Conservation (phyloP, 2,113 vertebrate genomes). For the Mola mola region DNA sequence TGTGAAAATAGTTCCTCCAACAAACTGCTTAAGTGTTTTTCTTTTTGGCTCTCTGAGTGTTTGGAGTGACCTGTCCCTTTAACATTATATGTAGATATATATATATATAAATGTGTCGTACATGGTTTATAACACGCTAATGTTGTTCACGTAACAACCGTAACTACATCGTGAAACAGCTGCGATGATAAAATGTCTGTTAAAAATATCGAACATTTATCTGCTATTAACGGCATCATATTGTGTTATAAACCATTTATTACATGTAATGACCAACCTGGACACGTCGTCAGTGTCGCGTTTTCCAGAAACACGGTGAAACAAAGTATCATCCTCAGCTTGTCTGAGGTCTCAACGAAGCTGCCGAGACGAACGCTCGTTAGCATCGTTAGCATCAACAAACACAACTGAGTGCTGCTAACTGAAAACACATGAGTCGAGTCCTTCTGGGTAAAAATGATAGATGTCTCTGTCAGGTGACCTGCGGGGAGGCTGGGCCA, state of each 20-base stretch:
- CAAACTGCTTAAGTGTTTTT: too few relatives aligned
- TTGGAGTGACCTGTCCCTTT: too few relatives aligned
- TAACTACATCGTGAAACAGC: neutral
- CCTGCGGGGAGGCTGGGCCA: slow-evolving; percentile 3
- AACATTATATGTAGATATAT: neutral
- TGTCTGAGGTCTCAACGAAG: too few relatives aligned
- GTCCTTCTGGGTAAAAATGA: neutral
- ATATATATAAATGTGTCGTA: too few relatives aligned
- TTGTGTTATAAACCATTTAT: neutral
- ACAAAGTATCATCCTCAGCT: too few relatives aligned
- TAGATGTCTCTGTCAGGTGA: neutral
- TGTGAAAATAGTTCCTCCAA: too few relatives aligned
- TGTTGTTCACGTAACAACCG: neutral
- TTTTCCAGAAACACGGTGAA: too few relatives aligned
- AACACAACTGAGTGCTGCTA: too few relatives aligned
- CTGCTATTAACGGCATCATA: neutral
- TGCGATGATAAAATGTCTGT: neutral
- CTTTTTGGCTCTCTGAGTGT: too few relatives aligned
- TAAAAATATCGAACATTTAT: too few relatives aligned
- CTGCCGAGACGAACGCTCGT: neutral
- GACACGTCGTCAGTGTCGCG: neutral
- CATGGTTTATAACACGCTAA: neutral
- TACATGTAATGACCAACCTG: neutral
- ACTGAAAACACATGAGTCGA: too few relatives aligned
- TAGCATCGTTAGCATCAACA: slow-evolving; percentile 9